Conservation (phyloP, 2,113 vertebrate genomes). For the Anarhynchus alexandrinus region DNA sequence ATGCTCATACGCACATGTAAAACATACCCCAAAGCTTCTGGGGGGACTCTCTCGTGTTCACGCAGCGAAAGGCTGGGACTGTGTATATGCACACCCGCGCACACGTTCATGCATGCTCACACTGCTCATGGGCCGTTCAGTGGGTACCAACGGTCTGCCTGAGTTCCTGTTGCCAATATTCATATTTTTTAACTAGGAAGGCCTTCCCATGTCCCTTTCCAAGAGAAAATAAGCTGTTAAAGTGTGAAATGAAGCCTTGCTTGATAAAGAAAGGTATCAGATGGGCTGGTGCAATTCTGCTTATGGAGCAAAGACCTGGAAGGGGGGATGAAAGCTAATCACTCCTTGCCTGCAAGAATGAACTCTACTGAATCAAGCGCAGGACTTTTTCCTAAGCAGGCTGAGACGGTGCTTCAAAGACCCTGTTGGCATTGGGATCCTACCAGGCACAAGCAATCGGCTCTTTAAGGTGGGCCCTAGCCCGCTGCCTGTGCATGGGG, state of each 20-base stretch:
- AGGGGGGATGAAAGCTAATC: background rate
- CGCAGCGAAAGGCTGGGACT: rapidly evolving
- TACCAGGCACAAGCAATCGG: background rate
- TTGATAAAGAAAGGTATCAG: slow-evolving; percentile 28
- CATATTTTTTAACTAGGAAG: background rate
- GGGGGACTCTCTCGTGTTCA: background rate
- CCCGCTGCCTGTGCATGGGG: background rate
- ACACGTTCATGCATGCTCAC: background rate
- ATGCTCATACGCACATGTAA: background rate
- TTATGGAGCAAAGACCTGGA: slow-evolving; percentile 2
- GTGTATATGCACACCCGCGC: background rate
- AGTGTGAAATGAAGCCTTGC: slow-evolving; percentile 17
- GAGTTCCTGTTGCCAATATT: background rate
- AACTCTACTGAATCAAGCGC: background rate
- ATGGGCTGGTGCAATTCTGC: background rate
- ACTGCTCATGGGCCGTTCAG: background rate
- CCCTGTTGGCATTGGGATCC: background rate
- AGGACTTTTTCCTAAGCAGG: background rate
- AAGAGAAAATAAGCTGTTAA: background rate
- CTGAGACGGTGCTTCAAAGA: background rate
- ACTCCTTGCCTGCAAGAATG: background rate
- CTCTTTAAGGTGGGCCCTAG: background rate
- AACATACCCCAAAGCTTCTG: background rate
- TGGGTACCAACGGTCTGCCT: background rate
- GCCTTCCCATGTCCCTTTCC: background rate